Base-by-base conservation (phyloP, 2,113 vertebrate species). In the Bubo bubo region DNA sequence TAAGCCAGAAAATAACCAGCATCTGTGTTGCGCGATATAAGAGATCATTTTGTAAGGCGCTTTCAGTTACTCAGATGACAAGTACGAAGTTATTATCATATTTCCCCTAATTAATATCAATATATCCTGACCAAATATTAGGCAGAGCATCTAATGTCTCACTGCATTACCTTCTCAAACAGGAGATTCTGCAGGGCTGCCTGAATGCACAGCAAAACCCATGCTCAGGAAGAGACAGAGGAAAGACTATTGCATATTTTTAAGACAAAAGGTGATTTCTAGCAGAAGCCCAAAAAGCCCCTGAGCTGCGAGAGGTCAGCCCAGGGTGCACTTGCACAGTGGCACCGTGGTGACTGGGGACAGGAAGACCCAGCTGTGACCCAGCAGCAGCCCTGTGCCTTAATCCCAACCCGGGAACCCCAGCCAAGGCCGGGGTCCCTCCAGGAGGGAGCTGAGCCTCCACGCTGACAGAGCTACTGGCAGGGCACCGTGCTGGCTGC, bases 201-300 rank as follows among this genome's bases (percentile, higher is more conserved):
- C 72, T 18, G n/a, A 50, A 49, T 0, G 0, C 23, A 11, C 19
- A 39, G 35, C 14, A 43, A 84, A 62, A 18, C 12, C 39, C 32
- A 6, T n/a, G 77, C 35, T 37, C 0, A 0, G 35, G 22, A 64
- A 17, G 23, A 27, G 24, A 23, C 1, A 3, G n/a, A 80, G 16
- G 9, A 49, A 34, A 50, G 3, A 2, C 22, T 55, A 2, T 4
- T 28, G 4, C 2, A 0, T 1, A 2, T 12, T 80, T 92, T 68
- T 64, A 19, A 37, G 5, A 62, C 8, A 55, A 75, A 74, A 66
- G 7, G 4, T 1, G 4, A 21, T 79, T 77, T 39, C 62, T 47
- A 58, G 15, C 52, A 63, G n/a, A 35, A 59, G 7, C 35, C 59
- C 73, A 9, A 39, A 12, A 21, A 53, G 37, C 34, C 12, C 5